Evolutionary conservation across 1,140 invertebrate species (phyloP), one percentile per base, ranked within the genome.

Genomic region (Batillaria attramentaria): DNA sequence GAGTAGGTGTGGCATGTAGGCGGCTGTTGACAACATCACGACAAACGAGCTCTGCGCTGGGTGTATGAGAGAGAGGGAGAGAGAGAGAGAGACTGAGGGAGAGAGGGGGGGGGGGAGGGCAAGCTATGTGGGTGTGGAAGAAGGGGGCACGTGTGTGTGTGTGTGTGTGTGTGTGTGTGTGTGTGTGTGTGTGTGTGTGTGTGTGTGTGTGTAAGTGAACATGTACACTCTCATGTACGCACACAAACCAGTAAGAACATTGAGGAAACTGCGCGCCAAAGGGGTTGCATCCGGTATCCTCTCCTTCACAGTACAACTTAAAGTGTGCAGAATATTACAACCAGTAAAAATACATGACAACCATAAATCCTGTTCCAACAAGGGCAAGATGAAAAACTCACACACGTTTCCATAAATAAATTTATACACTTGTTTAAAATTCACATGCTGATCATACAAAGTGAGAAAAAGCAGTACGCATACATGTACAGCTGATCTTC

Each of bases 171-270:
- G 57, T 4, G 6, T 6, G 57, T 60, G 57, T 60, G 57, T 60
- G 57, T 60, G 57, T n/a, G 57, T 60, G 57, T n/a, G 57, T 60
- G 57, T n/a, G 57, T 60, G 57, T n/a, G 57, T 60, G 57, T n/a
- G 57, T 60, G 57, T 60, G 57, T 60, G 57, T 60, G 57, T 60
- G 57, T 24, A 28, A n/a, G 8, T 24, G 57, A 50, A 50, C 24
- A 24, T 50, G 46, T 8, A 24, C 24, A 24, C 10, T 50, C 46
- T 50, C 46, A 13, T 50, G 46, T 13, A 13, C 46, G 24, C 10
- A 50, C 46, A 50, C 46, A 13, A 24, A 24, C 10, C 24, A n/a
- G 10, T 50, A 13, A 24, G 46, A 50, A 50, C 46, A 13, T 8
- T 8, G 24, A 24, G 8, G 24, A 10, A 50, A 50, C 46, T 13